Conservation (phyloP, 2,888 invertebrate species). For the Biston betularia region DNA sequence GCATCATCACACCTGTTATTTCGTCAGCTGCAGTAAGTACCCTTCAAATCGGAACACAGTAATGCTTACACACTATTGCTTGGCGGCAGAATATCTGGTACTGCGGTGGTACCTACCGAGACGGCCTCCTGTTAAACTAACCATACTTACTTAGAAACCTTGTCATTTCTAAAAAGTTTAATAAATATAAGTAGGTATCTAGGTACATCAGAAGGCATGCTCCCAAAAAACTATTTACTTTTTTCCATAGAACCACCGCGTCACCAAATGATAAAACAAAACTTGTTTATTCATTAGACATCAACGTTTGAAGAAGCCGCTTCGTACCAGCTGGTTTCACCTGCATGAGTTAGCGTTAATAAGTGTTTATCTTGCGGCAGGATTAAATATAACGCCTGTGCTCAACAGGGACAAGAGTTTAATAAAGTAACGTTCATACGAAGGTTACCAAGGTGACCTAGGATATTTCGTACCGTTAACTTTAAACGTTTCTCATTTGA, state of each 20-base stretch:
- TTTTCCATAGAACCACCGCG: constrained; percentile 32
- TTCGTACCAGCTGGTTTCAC: constrained; percentile 21
- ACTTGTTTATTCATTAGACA: constrained; percentile 36
- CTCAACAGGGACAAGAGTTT: not conserved
- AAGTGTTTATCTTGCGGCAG: constrained; percentile 19
- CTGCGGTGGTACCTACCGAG: too few species aligned
- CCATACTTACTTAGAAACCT: too few species aligned
- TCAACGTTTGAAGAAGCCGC: constrained; percentile 32
- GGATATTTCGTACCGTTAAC: too few species aligned
- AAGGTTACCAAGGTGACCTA: too few species aligned
- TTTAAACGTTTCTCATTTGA: too few species aligned
- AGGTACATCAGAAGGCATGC: constrained; percentile 27
- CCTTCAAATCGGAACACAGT: too few species aligned
- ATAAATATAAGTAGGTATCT: not conserved
- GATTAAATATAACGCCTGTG: not conserved
- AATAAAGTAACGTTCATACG: too few species aligned
- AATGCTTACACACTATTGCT: too few species aligned
- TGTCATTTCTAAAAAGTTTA: not conserved
- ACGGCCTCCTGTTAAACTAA: too few species aligned
- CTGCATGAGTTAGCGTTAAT: constrained; percentile 31
- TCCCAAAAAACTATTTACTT: constrained; percentile 28
- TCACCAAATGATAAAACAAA: constrained; percentile 33
- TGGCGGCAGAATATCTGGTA: too few species aligned
- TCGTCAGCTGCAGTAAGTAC: too few species aligned
- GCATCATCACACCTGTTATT: too few species aligned